phyloP scores from a whole-genome alignment of 2,888 invertebrate genomes.

The Bimastos eiseni region DNA sequence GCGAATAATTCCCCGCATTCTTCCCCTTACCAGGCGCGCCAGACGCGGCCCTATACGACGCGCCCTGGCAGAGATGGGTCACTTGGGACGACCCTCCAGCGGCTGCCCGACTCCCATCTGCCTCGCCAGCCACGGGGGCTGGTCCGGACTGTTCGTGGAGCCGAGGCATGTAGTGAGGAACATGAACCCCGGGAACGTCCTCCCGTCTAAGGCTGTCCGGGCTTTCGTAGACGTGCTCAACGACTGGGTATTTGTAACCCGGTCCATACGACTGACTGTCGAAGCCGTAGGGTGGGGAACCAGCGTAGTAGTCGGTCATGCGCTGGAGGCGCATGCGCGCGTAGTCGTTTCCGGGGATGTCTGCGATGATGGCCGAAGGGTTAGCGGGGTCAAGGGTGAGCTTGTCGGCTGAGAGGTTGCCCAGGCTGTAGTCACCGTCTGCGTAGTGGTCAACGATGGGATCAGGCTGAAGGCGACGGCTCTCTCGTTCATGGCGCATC shows the following conservation, averaged over 20 bases:
- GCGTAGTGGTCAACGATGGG: not conserved
- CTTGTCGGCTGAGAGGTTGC: not conserved
- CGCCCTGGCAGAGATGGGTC: not conserved
- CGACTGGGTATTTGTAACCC: not conserved
- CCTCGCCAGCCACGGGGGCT: not conserved
- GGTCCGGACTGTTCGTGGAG: not conserved
- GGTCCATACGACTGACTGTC: slow-evolving; percentile 16
- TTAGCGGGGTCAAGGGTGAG: not conserved
- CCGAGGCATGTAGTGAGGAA: not conserved
- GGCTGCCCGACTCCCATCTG: not conserved
- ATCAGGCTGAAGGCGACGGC: not conserved
- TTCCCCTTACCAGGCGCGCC: not conserved
- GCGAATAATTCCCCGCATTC: slow-evolving; percentile 17
- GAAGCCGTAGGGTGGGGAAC: not conserved
- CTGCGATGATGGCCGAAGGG: not conserved
- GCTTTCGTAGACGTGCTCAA: slow-evolving; percentile 30
- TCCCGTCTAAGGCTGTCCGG: slow-evolving; percentile 28
- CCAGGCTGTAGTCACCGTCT: not conserved
- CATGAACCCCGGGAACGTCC: not conserved
- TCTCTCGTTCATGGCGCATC: not conserved
- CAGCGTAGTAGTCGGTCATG: slow-evolving; percentile 17
- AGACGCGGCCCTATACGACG: not conserved
- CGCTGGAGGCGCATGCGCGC: slow-evolving; percentile 32
- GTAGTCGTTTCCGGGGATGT: slow-evolving; percentile 27
- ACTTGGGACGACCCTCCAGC: not conserved